phyloP scores from a whole-genome alignment of 2,113 vertebrate genomes.

The Psittacus erithacus region DNA sequence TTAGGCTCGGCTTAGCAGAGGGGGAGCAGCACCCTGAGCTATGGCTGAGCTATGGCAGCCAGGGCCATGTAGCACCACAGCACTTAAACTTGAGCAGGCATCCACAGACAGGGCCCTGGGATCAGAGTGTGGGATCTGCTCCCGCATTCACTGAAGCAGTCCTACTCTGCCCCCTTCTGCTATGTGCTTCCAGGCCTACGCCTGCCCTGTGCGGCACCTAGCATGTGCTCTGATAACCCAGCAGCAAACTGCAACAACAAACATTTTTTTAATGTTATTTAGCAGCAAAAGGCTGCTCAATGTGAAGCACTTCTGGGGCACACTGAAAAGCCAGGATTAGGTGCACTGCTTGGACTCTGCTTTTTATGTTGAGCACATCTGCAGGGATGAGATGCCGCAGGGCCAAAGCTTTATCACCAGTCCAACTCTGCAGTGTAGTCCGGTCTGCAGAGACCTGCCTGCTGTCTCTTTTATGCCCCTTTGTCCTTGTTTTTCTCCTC shows the following conservation, averaged over 20 bases:
- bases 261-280: not conserved
- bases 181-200: rapidly evolving
- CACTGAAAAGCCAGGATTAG: not conserved
- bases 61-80: not conserved
- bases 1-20: not conserved
- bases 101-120: not conserved
- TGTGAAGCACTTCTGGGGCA: not conserved
- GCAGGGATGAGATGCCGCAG: rapidly evolving
- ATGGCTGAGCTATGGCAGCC: not conserved
- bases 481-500: not conserved
- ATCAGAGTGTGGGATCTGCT: not conserved
- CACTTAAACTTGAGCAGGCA: not conserved
- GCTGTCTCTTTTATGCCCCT: not conserved
- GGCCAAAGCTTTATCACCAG: not conserved
- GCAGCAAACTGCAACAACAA: not conserved
- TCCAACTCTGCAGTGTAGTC: not conserved
- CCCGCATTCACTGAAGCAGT: not conserved
- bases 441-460: not conserved
- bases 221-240: not conserved
- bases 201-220: not conserved
- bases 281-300: not conserved
- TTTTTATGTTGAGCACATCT: not conserved
- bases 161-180: not conserved
- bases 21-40: not conserved
- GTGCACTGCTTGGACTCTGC: not conserved